phyloP scores from a whole-genome alignment of 2,113 vertebrate species.

The Ovibos moschatus region DNA sequence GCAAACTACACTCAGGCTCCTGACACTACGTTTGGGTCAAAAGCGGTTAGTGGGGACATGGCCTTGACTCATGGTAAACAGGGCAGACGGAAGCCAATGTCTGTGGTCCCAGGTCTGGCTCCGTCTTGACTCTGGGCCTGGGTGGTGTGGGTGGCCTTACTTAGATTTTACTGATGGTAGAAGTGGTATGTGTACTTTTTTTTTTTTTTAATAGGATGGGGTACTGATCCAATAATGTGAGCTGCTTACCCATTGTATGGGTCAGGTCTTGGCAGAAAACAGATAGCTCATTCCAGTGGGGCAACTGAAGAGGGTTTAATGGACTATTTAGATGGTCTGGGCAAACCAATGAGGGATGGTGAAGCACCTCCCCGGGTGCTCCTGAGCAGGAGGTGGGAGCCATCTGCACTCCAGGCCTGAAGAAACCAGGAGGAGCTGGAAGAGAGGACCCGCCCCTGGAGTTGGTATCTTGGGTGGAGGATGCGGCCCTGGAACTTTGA shows the following conservation, averaged over 20 bases:
- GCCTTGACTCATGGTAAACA: neutral
- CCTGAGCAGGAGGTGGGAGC: neutral
- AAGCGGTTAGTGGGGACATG: neutral
- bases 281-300: neutral
- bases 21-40: neutral
- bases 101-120: neutral
- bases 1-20: neutral
- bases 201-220: neutral
- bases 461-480: neutral
- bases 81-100: neutral
- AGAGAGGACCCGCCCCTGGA: neutral
- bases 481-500: too few species aligned
- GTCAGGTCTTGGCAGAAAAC: neutral
- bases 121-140: neutral
- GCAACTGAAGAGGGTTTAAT: neutral
- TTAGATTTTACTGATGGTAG: neutral
- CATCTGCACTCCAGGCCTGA: neutral
- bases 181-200: neutral
- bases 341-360: neutral
- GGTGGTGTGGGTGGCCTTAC: neutral
- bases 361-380: neutral
- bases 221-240: neutral
- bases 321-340: neutral
- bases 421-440: neutral
- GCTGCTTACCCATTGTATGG: neutral